Conservation (phyloP, 2,797 vertebrate species). For the Falco novaeseelandiae region DNA sequence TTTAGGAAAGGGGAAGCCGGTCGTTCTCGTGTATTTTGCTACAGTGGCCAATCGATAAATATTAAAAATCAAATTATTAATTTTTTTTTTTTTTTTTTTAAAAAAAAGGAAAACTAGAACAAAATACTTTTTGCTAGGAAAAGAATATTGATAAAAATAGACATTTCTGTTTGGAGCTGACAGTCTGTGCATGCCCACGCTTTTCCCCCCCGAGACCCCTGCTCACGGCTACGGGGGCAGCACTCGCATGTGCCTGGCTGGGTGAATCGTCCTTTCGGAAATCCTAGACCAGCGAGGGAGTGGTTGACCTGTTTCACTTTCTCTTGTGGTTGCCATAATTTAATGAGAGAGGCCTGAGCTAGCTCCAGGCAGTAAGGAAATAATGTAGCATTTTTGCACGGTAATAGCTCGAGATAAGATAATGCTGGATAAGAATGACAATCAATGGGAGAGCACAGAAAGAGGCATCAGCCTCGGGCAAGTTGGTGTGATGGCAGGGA, state of each 20-base stretch:
- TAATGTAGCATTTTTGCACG: background rate
- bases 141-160: background rate
- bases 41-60: rapidly evolving
- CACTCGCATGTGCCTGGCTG: rapidly evolving
- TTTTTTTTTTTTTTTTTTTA: no score
- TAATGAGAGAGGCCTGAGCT: background rate
- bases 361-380: background rate
- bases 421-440: background rate
- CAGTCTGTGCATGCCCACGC: background rate
- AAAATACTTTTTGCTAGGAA: background rate
- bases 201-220: background rate
- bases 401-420: background rate
- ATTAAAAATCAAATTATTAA: background rate
- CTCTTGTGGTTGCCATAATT: background rate
- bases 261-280: background rate
- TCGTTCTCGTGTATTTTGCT: background rate
- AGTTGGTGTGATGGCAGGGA: background rate
- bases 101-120: background rate
- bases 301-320: background rate
- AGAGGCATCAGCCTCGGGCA: background rate
- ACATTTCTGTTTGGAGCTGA: background rate
- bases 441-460: background rate
- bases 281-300: background rate
- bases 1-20: background rate
- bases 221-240: background rate